Evolutionary conservation across 2,888 invertebrate species (phyloP), one percentile per base, ranked within the genome.

Genomic region (Reticulitermes lucifugus): DNA sequence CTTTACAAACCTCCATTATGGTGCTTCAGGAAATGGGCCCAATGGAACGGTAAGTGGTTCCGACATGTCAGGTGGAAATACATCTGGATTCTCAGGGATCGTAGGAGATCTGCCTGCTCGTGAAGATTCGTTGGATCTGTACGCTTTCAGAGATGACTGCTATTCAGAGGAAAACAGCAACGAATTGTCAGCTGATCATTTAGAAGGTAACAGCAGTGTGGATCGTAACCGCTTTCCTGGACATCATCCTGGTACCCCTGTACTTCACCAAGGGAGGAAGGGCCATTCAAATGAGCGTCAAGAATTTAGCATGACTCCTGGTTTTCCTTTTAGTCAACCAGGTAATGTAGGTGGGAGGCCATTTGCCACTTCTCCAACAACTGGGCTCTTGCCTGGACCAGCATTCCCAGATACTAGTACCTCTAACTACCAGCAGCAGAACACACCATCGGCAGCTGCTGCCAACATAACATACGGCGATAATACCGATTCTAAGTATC

Each of bases 1-100:
- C 89, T 95, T 94, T 89, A 94, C 93, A 87, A 94, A 94, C 89
- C 92, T 95, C 82, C 95, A 95, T 89, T 95, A 94, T 89, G 93
- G 94, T 85, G 92, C 93, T 43, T 90, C 91, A 86, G 88, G 91
- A 21, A 91, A 91, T 87, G 91, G 90, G n/a, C 89, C 90, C 7
- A 73, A 59, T 9, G 90, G 90, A 46, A 88, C 88, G 85, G 88
- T 84, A 84, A 88, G 80, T 88, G 83, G 87, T 84, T 86, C 89
- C 84, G 87, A 89, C 86, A 85, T 88, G 88, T 35, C 84, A 10
- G 70, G 79, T 14, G 88, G 88, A 88, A 86, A 90, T 88, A 87
- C 91, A 88, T 35, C 85, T 29, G 84, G 82, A 18, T 90, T 90
- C 84, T 79, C 85, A 70, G 71, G 85, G 46, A 85, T 86, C 87